Base-by-base conservation (phyloP, 2,888 invertebrate species). In the Anaspis maculata region DNA sequence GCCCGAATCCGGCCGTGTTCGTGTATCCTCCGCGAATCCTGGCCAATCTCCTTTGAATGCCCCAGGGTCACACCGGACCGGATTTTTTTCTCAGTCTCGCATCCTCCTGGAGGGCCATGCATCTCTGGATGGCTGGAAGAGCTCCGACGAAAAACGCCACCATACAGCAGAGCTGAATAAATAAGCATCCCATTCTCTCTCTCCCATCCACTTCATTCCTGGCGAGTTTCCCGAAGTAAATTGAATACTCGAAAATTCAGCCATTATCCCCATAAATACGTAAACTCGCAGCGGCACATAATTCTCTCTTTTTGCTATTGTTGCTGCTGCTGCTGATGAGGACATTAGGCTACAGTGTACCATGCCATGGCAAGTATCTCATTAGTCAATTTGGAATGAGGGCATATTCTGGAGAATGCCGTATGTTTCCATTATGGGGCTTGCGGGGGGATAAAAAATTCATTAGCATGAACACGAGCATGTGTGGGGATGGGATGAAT, bases 31-130 rank as follows among this genome's bases (percentile, higher is more conserved):
- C 38, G 51, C 39, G 51, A 48, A 52, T 51, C 54, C 45, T 45
- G 46, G 44, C 48, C 54, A 54, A 55, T 55, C 50, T 53, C 50
- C 49, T 51, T 49, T 46, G 48, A 56, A 56, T 54, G 52, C 55
- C 55, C 54, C 48, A 45, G 54, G 54, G 55, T 51, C 43, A 48
- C 43, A 39, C 39, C 37, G 47, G 50, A 49, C 42, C 37, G 52
- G 52, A 53, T 54, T 56, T 49, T 36, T 52, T 52, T 51, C 9
- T 6, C n/a, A n/a, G n/a, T n/a, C n/a, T n/a, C n/a, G n/a, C n/a
- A n/a, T n/a, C 45, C 47, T 53, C 54, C 54, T 56, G 43, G 42
- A 51, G 49, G 52, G 48, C 49, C 46, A 51, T 52, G 46, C 54
- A 46, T 54, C 52, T 54, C 51, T 45, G 47, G 44, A 39, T 38